Evolutionary conservation across 2,797 vertebrate species (phyloP).

Genomic region (Craterocephalus amniculus): DNA sequence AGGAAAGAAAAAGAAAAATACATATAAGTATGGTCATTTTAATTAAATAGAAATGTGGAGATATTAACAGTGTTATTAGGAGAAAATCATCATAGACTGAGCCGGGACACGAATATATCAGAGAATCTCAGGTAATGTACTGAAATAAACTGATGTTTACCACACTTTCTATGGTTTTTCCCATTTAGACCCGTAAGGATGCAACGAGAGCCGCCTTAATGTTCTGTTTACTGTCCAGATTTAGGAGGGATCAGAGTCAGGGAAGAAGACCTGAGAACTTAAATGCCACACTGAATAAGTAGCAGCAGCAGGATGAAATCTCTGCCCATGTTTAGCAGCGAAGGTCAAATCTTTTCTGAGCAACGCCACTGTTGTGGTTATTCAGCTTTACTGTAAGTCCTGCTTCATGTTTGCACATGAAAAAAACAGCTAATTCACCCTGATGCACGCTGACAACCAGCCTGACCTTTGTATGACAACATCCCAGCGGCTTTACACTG

Average conservation of each 20-base stretch:
- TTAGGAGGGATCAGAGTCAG: no score
- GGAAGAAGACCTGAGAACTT: not conserved
- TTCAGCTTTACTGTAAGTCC: not conserved
- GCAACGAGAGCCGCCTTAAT: not conserved
- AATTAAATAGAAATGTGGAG: no score
- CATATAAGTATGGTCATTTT: not conserved
- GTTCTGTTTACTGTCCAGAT: no score
- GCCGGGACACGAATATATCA: not conserved
- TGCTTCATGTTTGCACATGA: not conserved
- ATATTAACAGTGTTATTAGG: no score
- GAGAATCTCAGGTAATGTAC: not conserved
- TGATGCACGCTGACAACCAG: not conserved
- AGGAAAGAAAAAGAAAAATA: not conserved
- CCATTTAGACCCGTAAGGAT: not conserved
- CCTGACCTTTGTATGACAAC: not conserved
- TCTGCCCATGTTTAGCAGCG: no score
- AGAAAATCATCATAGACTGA: not conserved
- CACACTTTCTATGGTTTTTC: not conserved
- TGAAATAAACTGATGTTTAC: not conserved
- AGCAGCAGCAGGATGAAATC: no score
- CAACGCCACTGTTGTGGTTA: not conserved
- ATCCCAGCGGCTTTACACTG: conserved; percentile 8
- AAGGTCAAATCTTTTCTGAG: conserved; percentile 8
- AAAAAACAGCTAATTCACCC: not conserved
- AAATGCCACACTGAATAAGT: not conserved